A percentile compares a stretch with the other conserved stretches of the same genome.
Conservation (phyloP, 1,140 invertebrate species). For the Vollenhovia emeryi region DNA sequence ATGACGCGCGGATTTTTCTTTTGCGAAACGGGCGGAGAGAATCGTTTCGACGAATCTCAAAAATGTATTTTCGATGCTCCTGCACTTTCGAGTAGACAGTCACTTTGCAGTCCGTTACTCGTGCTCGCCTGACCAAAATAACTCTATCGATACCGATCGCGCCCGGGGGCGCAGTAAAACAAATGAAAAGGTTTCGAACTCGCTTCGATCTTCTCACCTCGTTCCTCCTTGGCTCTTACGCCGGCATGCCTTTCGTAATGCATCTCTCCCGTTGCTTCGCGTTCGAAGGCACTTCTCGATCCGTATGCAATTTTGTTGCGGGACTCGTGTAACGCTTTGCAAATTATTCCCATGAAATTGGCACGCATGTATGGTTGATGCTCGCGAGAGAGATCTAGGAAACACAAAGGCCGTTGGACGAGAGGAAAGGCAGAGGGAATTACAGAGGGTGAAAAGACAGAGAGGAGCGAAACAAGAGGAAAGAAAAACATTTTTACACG, state of each 20-base stretch:
- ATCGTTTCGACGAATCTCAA: not conserved
- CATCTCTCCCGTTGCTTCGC: constrained; percentile 19
- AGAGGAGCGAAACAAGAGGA: not conserved
- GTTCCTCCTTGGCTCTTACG: constrained; percentile 8
- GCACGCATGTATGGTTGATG: constrained; percentile 43
- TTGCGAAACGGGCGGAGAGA: not conserved
- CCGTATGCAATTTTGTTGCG: constrained; percentile 64
- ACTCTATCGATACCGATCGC: constrained; percentile 59
- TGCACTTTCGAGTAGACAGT: constrained; percentile 1
- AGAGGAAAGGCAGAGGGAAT: not conserved
- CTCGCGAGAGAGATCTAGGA: constrained; percentile 50
- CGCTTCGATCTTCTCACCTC: constrained; percentile 51
- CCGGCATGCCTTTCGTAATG: constrained; percentile 37
- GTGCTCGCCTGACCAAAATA: constrained; percentile 47
- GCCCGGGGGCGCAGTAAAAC: constrained; percentile 38
- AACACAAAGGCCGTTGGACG: constrained; percentile 1
- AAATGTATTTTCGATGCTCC: not conserved
- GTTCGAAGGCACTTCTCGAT: constrained; percentile 30
- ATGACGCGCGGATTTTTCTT: not conserved
- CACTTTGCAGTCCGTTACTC: constrained; percentile 26
- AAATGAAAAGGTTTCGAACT: constrained; percentile 55
- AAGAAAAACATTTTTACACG: not conserved
- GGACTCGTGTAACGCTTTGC: constrained; percentile 35
- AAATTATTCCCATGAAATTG: constrained; percentile 47
- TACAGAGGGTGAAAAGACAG: not conserved